These are phyloP conservation scores for Tachina grossa DNA, from an alignment of 2,888 invertebrate genomes.

Conservation along the genomic window DNA sequence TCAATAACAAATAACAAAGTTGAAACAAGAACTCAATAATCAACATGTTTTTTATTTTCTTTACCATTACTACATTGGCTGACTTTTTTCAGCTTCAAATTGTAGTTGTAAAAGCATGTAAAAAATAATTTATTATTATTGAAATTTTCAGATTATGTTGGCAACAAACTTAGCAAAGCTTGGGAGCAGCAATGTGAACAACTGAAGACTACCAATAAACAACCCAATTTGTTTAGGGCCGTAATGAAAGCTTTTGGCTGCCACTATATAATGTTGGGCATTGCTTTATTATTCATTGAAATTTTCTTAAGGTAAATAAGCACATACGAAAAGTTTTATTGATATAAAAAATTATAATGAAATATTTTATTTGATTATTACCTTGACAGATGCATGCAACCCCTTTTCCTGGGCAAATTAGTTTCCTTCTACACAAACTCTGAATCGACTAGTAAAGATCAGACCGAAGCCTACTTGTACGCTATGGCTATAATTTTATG, in stretches of 20 bases:
- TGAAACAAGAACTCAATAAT: no score
- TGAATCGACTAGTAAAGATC: constrained; percentile 62
- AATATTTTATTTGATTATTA: not conserved
- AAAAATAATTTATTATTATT: no score
- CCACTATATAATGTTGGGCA: constrained; percentile 84
- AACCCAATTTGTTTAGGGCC: constrained; percentile 81
- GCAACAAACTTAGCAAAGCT: constrained; percentile 84
- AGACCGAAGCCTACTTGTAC: constrained; percentile 88
- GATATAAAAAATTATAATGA: not conserved
- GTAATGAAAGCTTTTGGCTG: constrained; percentile 85
- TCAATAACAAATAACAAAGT: no score
- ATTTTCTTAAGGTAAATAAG: constrained; percentile 38
- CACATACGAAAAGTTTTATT: not conserved
- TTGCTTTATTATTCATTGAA: constrained; percentile 82
- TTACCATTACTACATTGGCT: no score
- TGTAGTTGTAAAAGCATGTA: no score
- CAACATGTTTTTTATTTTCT: no score
- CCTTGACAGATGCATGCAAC: constrained; percentile 85
- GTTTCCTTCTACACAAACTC: constrained; percentile 84
- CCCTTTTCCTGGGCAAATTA: constrained; percentile 86
- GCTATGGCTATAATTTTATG: constrained; percentile 88
- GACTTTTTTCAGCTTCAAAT: no score
- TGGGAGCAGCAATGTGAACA: constrained; percentile 85
- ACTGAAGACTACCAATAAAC: constrained; percentile 75
- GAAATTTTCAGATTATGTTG: constrained; percentile 81